Evolutionary conservation across 2,888 invertebrate genomes (phyloP).

Genomic region (Luffia ferchaultella): DNA sequence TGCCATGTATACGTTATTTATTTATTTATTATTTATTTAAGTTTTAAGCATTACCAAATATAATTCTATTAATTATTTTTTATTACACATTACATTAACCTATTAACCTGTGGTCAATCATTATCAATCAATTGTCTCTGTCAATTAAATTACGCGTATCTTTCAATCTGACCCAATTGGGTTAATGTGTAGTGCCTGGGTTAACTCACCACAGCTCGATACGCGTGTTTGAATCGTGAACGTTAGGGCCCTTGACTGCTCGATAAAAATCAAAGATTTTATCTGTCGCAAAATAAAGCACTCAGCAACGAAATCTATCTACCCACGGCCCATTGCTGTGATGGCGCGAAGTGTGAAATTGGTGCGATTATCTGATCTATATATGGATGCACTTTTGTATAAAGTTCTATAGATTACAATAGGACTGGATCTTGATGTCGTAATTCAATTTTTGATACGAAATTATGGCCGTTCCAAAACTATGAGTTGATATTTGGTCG

Average conservation of each 20-base stretch:
- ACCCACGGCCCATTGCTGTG: conserved; percentile 14
- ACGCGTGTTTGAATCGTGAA: no score
- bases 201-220: not conserved
- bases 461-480: conserved; percentile 10
- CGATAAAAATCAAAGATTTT: conserved; percentile 15
- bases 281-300: conserved; percentile 39
- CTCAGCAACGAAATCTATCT: conserved; percentile 36
- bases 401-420: not conserved
- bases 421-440: not conserved
- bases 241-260: not conserved
- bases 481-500: conserved; percentile 10
- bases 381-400: conserved; percentile 29
- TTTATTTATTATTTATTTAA: no score
- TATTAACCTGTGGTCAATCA: no score
- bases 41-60: no score
- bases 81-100: no score
- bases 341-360: conserved; percentile 10
- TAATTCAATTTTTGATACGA: not conserved
- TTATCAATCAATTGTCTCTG: no score
- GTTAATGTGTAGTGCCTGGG: no score
- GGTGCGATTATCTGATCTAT: conserved; percentile 8
- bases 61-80: no score
- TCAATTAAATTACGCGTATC: no score
- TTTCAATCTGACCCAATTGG: no score
- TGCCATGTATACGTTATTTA: no score